Conservation (phyloP, 2,888 invertebrate species). For the Drosophila mettleri region DNA sequence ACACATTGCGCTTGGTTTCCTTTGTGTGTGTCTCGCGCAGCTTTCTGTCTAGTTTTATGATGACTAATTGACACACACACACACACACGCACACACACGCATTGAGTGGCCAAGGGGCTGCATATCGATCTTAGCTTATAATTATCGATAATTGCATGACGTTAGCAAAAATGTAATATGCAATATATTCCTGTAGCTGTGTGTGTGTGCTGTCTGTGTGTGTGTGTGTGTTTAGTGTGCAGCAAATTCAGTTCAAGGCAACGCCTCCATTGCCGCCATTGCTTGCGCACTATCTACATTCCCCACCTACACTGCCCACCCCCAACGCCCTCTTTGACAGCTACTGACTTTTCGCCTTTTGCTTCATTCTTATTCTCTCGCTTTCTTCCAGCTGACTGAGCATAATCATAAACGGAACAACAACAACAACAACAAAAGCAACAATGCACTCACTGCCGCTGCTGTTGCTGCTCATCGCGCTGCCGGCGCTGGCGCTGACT, state of each 20-base stretch:
- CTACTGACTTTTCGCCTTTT: conserved; percentile 35
- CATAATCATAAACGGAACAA: conserved; percentile 28
- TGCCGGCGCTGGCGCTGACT: conserved; percentile 35
- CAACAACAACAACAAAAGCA: conserved; percentile 25
- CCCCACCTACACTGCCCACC: background rate
- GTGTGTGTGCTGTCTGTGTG: conserved; percentile 20
- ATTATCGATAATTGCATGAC: conserved; percentile 72
- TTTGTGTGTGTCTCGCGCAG: conserved; percentile 40
- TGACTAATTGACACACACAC: conserved; percentile 51
- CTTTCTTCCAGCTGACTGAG: conserved; percentile 67
- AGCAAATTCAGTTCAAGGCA: conserved; percentile 72
- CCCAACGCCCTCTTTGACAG: conserved; percentile 9
- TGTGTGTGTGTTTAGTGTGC: conserved; percentile 35
- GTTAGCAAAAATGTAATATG: conserved; percentile 45
- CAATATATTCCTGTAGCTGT: conserved; percentile 10
- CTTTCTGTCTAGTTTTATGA: conserved; percentile 35
- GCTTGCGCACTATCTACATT: background rate
- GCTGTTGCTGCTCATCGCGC: conserved; percentile 45
- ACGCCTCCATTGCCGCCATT: conserved; percentile 56
- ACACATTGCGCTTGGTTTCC: conserved; percentile 5
- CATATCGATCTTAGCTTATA: conserved; percentile 62
- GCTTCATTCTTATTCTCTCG: conserved; percentile 2
- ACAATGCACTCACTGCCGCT: conserved; percentile 56
- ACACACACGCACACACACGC: background rate
- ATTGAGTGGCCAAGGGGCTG: background rate